Conservation (phyloP, 2,113 vertebrate genomes). For the Puffinus mauretanicus region DNA sequence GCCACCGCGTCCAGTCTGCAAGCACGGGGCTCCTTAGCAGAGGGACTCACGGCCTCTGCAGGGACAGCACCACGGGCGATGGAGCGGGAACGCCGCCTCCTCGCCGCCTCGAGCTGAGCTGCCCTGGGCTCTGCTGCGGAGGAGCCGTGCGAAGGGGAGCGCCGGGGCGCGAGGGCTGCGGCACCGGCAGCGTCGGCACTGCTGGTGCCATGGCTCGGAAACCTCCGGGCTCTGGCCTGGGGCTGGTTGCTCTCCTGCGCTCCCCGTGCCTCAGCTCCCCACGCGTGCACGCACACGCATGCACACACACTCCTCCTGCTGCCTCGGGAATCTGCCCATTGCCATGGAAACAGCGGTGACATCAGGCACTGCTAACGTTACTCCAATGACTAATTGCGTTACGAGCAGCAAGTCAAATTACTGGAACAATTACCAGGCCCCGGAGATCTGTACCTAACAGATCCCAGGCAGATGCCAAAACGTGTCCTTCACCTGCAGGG, state of each 20-base stretch:
- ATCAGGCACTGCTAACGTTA: not conserved
- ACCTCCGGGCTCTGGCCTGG: not conserved
- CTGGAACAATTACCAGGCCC: not conserved
- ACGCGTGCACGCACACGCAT: not conserved
- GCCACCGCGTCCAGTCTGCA: not conserved
- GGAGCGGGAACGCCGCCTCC: not conserved
- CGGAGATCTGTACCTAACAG: not conserved
- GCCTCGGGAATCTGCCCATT: not conserved
- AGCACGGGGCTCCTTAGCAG: not conserved
- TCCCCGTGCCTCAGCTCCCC: not conserved
- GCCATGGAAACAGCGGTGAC: constrained; percentile 22
- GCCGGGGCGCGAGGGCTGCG: rapidly evolving
- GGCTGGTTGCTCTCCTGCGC: not conserved
- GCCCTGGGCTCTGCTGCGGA: not conserved
- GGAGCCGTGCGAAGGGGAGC: not conserved
- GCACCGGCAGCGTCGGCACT: not conserved
- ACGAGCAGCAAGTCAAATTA: not conserved
- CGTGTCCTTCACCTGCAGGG: not conserved
- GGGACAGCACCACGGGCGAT: rapidly evolving
- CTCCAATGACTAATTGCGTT: constrained; percentile 15
- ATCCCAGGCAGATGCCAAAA: not conserved
- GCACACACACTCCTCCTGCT: not conserved
- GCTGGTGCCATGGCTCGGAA: not conserved
- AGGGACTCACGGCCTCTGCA: not conserved
- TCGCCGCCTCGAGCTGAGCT: not conserved